These are phyloP conservation scores for Xanthia icteritia DNA, from an alignment of 2,888 invertebrate genomes.

Conservation along the genomic window DNA sequence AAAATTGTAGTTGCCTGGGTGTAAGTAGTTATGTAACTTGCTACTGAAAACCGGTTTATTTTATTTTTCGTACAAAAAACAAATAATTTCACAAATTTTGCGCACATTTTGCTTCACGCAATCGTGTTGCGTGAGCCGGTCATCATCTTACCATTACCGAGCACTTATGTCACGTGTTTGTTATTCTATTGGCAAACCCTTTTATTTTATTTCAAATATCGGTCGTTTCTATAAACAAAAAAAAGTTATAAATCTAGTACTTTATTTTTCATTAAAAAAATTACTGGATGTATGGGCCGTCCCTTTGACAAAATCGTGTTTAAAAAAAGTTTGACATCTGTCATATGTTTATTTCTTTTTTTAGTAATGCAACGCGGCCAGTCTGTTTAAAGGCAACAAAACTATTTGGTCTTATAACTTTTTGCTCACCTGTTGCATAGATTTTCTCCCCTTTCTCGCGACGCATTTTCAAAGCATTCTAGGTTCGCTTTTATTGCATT, in stretches of 20 bases:
- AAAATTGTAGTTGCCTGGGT: not conserved
- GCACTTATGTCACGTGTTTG: conserved; percentile 42
- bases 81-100: conserved; percentile 13
- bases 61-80: not conserved
- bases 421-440: conserved; percentile 14
- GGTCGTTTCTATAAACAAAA: not conserved
- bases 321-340: not conserved
- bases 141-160: conserved; percentile 53
- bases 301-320: not conserved
- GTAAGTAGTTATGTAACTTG: not conserved
- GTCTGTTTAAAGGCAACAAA: not conserved
- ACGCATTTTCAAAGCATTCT: not conserved
- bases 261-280: too few relatives aligned
- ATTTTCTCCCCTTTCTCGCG: not conserved
- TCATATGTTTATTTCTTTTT: not conserved
- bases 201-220: not conserved
- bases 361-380: not conserved
- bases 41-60: not conserved
- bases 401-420: conserved; percentile 1
- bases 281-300: too few relatives aligned
- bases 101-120: conserved; percentile 43
- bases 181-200: conserved; percentile 36
- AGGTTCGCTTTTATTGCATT: not conserved
- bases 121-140: conserved; percentile 37
- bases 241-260: too few relatives aligned